Evolutionary conservation across 2,888 invertebrate species (phyloP), one percentile per base, ranked within the genome.

Genomic region (Pycnomerus fuliginosus): DNA sequence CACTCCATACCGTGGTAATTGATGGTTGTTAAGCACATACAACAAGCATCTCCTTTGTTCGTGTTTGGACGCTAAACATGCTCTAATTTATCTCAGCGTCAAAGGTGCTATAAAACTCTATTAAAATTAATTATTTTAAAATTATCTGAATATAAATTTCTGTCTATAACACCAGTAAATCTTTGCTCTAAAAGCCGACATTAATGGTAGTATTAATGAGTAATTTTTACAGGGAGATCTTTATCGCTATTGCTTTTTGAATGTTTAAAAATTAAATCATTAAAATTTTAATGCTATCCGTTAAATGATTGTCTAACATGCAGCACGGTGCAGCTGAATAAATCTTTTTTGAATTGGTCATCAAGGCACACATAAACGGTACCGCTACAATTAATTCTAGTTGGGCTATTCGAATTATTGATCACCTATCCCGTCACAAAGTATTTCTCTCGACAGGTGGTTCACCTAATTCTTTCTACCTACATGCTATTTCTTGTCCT

Each of bases 241-340:
- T 47, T 47, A 50, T 47, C 35, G 40, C 27, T 17, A 16, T 31
- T 44, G 38, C 33, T 50, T 38, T 44, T 37, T 38, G 47, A 41
- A 48, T 44, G 47, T 39, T 39, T 36, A 50, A 50, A 50, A 50
- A 50, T 50, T 35, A 20, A 46, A 50, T 44, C 46, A 46, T 46
- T 50, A 46, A 50, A 42, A 46, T 14, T 42, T 46, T 46, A 46
- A 40, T 46, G 41, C 11, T 25, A 22, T 23, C 28, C n/a, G 34
- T 43, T 43, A 36, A 43, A 36, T 20, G 20, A 20, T n/a, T n/a
- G n/a, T n/a, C n/a, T n/a, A n/a, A n/a, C n/a, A n/a, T n/a, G n/a
- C n/a, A n/a, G n/a, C n/a, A n/a, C n/a, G n/a, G n/a, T n/a, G n/a
- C n/a, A n/a, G n/a, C n/a, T n/a, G n/a, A n/a, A n/a, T n/a, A n/a